These are phyloP conservation scores for Axea sp. DNA, from an alignment of 2,888 invertebrate genomes.

Conservation along the genomic window DNA sequence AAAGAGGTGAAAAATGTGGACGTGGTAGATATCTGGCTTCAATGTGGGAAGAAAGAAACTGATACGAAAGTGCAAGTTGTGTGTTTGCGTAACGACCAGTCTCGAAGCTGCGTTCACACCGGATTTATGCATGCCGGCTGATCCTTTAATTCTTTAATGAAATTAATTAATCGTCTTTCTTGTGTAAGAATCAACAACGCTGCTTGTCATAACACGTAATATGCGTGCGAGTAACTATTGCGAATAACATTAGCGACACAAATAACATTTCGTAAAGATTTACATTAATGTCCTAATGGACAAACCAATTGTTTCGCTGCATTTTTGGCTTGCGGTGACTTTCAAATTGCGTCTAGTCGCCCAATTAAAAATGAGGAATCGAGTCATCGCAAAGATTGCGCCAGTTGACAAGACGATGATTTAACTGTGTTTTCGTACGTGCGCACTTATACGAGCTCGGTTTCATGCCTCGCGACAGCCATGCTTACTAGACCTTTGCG, in stretches of 20 bases:
- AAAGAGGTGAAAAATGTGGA: slow-evolving; percentile 58
- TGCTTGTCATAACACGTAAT: no score
- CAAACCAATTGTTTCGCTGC: no score
- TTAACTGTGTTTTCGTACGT: slow-evolving; percentile 11
- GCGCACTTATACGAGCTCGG: slow-evolving; percentile 5
- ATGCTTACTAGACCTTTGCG: slow-evolving; percentile 27
- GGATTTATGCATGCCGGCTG: slow-evolving; percentile 18
- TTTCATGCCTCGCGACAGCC: not conserved
- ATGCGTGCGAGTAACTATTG: no score
- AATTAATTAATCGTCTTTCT: slow-evolving; percentile 14
- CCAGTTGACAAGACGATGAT: slow-evolving; percentile 2
- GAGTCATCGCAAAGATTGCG: not conserved
- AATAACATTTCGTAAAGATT: no score
- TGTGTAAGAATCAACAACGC: no score
- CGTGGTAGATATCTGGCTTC: slow-evolving; percentile 64
- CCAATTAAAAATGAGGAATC: not conserved
- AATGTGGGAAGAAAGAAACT: slow-evolving; percentile 69
- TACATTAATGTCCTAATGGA: no score
- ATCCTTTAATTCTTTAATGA: slow-evolving; percentile 27
- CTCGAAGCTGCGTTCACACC: slow-evolving; percentile 41
- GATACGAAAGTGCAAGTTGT: slow-evolving; percentile 71
- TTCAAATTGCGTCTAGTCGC: not conserved
- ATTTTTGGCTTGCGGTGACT: no score
- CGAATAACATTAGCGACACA: no score
- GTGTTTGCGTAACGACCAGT: slow-evolving; percentile 70